phyloP scores from a whole-genome alignment of 2,888 invertebrate species.

The Polymixis lichenea region DNA sequence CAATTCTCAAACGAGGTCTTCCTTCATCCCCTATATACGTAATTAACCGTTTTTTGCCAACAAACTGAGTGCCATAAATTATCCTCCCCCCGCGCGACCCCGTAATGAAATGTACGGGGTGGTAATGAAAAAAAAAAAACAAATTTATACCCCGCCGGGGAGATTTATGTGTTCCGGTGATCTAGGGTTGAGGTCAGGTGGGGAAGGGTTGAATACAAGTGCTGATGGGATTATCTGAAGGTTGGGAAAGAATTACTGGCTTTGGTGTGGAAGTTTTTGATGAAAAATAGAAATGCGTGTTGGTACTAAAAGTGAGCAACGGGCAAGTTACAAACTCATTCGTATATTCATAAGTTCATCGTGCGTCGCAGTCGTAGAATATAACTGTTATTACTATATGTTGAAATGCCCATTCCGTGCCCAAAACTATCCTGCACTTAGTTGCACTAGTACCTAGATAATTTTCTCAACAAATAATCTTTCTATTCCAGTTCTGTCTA shows the following conservation, averaged over 20 bases:
- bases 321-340: not conserved
- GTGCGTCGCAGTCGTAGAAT: too few relatives aligned
- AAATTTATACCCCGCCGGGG: conserved; percentile 61
- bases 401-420: not conserved
- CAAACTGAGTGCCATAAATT: conserved; percentile 60
- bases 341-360: not conserved
- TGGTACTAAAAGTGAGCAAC: too few relatives aligned
- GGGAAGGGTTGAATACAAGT: conserved; percentile 46
- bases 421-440: not conserved
- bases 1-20: conserved; percentile 17
- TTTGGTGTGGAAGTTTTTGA: not conserved
- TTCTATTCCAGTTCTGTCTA: not conserved
- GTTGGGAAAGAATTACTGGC: not conserved
- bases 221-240: conserved; percentile 37
- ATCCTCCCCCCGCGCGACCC: conserved; percentile 46
- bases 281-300: not conserved
- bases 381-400: not conserved
- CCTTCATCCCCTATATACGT: conserved; percentile 26
- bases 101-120: conserved; percentile 67
- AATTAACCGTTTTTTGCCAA: conserved; percentile 61
- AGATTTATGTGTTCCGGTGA: conserved; percentile 67
- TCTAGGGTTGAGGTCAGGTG: conserved; percentile 51
- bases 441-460: not conserved
- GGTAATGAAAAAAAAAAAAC: conserved; percentile 68
- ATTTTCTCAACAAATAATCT: not conserved